Evolutionary conservation across 2,888 invertebrate species (phyloP), one percentile per base, ranked within the genome.

Genomic region (Baronia brevicornis): DNA sequence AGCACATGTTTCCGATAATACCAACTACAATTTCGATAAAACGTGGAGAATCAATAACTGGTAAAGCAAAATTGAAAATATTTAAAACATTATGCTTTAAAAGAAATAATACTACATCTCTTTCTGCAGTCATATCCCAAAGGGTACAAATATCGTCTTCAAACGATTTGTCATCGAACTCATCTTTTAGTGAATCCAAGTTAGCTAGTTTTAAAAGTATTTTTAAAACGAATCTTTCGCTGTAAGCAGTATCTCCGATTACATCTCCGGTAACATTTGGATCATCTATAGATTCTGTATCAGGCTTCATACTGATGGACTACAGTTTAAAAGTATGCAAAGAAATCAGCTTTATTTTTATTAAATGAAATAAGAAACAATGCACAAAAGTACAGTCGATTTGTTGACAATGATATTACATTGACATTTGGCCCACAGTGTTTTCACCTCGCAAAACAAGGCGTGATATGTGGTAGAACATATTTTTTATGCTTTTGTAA

Each of bases 101-200:
- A 5, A 95, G 71, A 54, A 90, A 90, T 21, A 86, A 55, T 5
- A 92, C 91, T 0, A 95, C 91, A 54, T 93, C 93, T 43, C 87
- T 86, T 46, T 94, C 92, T 0, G 90, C 85, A 0, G 94, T 91
- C 93, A 94, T 94, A 48, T 95, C 94, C 95, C 95, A 95, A 0
- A 95, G 63, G 3, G 89, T 88, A 54, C 93, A 92, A 18, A 94
- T 75, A 52, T 93, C 90, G 11, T 87, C 87, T 73, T 94, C 94
- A 26, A 93, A 74, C 1, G 88, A 74, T 36, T 87, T 82, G 31
- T 85, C 84, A 60, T 87, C 86, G 22, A 88, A 71, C 44, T 87
- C 82, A 29, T 89, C 85, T 22, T 84, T 75, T 3, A 80, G 43
- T 2, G 70, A 68, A 29, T 79, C 71, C 19, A 80, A 55, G 51